Evolutionary conservation across 2,113 vertebrate genomes (phyloP).

Genomic region (Chamaetylas fuelleborni): DNA sequence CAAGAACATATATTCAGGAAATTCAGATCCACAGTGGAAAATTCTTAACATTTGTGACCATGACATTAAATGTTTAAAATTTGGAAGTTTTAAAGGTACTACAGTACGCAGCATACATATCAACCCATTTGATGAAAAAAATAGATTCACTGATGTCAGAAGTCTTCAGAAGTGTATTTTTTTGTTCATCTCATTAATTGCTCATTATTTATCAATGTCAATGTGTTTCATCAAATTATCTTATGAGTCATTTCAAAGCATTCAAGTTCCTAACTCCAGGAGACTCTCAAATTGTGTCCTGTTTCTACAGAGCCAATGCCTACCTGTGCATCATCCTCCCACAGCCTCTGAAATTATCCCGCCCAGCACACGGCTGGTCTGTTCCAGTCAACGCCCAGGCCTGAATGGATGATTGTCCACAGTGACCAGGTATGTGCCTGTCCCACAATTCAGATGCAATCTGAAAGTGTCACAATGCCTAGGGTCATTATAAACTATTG

Average conservation of each 20-base stretch:
- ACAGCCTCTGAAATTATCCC: not conserved
- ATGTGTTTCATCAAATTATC: not conserved
- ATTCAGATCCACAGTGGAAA: not conserved
- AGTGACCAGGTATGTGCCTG: not conserved
- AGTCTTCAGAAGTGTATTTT: not conserved
- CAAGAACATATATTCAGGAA: not conserved
- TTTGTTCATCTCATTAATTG: not conserved
- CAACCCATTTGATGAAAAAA: not conserved
- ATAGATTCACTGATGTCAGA: not conserved
- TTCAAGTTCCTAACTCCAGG: not conserved
- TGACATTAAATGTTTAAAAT: not conserved
- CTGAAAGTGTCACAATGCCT: not conserved
- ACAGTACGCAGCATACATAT: not conserved
- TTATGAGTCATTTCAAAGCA: not conserved
- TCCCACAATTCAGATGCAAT: not conserved
- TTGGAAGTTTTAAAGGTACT: not conserved
- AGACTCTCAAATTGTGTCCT: not conserved
- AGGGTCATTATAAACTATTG: not conserved
- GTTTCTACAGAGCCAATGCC: not conserved
- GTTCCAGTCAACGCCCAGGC: not conserved
- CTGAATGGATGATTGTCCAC: not conserved
- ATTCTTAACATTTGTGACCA: not conserved
- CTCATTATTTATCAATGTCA: not conserved
- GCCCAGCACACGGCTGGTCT: fast-evolving
- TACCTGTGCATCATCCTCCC: not conserved